phyloP scores from a whole-genome alignment of 2,797 vertebrate species.

The Dromococcyx pavoninus region DNA sequence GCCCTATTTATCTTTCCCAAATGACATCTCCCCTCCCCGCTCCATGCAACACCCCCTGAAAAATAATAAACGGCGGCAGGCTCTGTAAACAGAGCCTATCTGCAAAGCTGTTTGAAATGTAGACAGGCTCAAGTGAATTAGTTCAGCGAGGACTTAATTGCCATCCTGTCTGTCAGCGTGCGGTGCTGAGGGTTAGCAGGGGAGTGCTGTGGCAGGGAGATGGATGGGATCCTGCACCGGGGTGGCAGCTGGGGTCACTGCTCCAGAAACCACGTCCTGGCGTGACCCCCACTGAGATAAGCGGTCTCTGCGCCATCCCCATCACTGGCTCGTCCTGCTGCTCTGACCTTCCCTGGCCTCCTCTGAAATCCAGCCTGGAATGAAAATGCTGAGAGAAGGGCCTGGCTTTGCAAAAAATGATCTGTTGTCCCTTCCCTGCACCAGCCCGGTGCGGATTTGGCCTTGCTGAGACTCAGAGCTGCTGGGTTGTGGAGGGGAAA shows the following conservation, averaged over 20 bases:
- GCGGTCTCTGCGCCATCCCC: not conserved
- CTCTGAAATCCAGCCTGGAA: not conserved
- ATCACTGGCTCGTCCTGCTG: not conserved
- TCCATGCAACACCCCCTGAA: not conserved
- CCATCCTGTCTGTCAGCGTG: slow-evolving; percentile 68
- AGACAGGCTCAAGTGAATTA: slow-evolving; percentile 71
- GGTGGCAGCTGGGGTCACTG: slow-evolving; percentile 60
- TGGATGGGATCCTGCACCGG: slow-evolving; percentile 41
- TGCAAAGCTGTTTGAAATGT: slow-evolving; percentile 61
- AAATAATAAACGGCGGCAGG: slow-evolving; percentile 52
- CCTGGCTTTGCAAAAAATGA: not conserved
- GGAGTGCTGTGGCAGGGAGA: slow-evolving; percentile 30
- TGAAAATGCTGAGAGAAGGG: not conserved
- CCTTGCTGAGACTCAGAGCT: not conserved
- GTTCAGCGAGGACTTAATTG: slow-evolving; percentile 60
- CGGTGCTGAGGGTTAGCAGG: slow-evolving; percentile 47
- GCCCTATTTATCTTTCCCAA: slow-evolving; percentile 43
- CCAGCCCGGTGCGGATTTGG: not conserved
- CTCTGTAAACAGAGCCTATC: slow-evolving; percentile 62
- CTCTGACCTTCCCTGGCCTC: not conserved
- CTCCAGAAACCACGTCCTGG: slow-evolving; percentile 46
- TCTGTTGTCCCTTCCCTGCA: fast-evolving
- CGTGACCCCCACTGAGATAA: slow-evolving; percentile 48
- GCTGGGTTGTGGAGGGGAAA: fast-evolving
- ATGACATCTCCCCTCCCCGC: slow-evolving; percentile 20